phyloP scores from a whole-genome alignment of 1,140 invertebrate species.

The Cecropterus lyciades region DNA sequence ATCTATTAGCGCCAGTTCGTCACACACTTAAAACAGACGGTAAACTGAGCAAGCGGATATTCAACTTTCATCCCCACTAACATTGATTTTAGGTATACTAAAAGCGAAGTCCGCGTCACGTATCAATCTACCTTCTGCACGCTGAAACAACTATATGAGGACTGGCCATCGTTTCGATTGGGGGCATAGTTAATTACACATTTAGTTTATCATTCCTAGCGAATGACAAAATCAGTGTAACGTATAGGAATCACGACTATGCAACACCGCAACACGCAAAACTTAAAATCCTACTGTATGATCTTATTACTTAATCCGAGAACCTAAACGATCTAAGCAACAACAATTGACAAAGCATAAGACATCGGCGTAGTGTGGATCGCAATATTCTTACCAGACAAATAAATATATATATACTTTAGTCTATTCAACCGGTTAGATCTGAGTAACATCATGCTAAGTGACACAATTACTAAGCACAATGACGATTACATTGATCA shows the following conservation, averaged over 20 bases:
- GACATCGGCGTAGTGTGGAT: conserved; percentile 30
- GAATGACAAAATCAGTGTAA: conserved; percentile 11
- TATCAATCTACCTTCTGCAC: conserved; percentile 2
- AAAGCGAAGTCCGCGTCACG: conserved; percentile 9
- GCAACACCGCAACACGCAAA: conserved; percentile 13
- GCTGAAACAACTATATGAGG: conserved; percentile 14
- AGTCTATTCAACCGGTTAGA: conserved; percentile 59
- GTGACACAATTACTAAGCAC: conserved; percentile 79
- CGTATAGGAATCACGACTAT: conserved; percentile 16
- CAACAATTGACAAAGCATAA: conserved; percentile 37
- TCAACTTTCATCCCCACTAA: conserved; percentile 3
- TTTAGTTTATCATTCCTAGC: neutral
- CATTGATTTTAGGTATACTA: conserved; percentile 14
- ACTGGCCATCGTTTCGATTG: conserved; percentile 25
- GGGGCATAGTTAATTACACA: conserved; percentile 7
- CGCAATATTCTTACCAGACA: conserved; percentile 24
- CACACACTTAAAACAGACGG: neutral
- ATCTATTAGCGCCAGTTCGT: conserved; percentile 28
- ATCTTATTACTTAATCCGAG: conserved; percentile 19
- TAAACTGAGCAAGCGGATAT: neutral
- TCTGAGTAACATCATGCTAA: conserved; percentile 77
- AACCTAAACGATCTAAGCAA: conserved; percentile 31
- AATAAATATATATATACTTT: conserved; percentile 38
- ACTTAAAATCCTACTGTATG: conserved; percentile 24
- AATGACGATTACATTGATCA: conserved; percentile 81